Evolutionary conservation across 2,888 invertebrate genomes (phyloP), one percentile per base, ranked within the genome.

Genomic region (Troides helena): DNA sequence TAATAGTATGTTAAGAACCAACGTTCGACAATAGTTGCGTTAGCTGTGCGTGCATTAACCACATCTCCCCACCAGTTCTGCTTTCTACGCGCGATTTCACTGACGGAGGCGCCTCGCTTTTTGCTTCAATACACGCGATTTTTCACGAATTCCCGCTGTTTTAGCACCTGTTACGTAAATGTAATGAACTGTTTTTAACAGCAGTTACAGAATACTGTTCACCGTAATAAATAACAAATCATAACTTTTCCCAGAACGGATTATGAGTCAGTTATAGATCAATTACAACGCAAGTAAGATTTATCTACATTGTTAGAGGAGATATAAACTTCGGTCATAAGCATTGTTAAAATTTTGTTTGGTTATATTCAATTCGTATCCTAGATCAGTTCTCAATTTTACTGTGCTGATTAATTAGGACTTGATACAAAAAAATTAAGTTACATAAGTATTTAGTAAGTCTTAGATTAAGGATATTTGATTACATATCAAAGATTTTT

Each of bases 61-160:
- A 71, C 76, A 73, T 17, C 76, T 85, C 87, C 87, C 89, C 88
- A 85, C 86, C 83, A 86, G 89, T 88, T 91, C 90, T 91, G 92
- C 92, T 92, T 92, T 92, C 92, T 92, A 88, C 87, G 90, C 88
- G 89, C 90, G 90, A 90, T 92, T 92, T 92, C 92, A 90, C 92
- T 87, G 84, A 78, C 82, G 76, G 60, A 74, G 76, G 80, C 82
- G 83, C 77, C 83, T 77, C 75, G 80, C 81, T 84, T 85, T 85
- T 86, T 85, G 78, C 84, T 74, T 74, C 69, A 74, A 75, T 77
- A 83, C 87, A 86, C 85, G 88, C 86, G 78, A 89, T 85, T 89
- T 88, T 88, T 85, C 84, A 87, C 86, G 81, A 88, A 86, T 80
- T 83, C 77, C 77, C 77, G 79, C 73, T 72, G 73, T 82, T 81